Percentiles rank a stretch among this genome's conserved stretches.
Evolutionary conservation across 2,113 vertebrate genomes (phyloP).

Genomic region (Pagrus major): DNA sequence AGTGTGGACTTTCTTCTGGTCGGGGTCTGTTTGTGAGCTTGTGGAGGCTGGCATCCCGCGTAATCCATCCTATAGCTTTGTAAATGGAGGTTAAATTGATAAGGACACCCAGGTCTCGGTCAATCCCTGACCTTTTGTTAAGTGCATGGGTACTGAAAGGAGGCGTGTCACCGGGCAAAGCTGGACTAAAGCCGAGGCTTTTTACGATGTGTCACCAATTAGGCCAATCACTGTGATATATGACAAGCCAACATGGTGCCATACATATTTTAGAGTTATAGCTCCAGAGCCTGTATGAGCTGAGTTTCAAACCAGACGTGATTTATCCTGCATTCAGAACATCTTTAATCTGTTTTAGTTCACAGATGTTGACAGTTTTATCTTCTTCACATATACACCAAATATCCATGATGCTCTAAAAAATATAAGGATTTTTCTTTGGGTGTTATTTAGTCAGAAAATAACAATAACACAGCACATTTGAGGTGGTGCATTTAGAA

Average conservation of each 20-base stretch:
- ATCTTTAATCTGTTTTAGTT: background rate
- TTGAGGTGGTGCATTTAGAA: background rate
- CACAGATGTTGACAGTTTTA: background rate
- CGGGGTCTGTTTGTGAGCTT: constrained; percentile 46
- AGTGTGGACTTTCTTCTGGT: constrained; percentile 43
- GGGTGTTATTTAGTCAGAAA: background rate
- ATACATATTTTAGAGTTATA: constrained; percentile 4
- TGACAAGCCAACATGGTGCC: background rate
- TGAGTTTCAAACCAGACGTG: background rate
- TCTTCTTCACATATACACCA: background rate
- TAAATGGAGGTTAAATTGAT: constrained; percentile 80
- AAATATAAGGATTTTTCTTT: background rate
- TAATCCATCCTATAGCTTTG: constrained; percentile 72
- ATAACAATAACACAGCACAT: background rate
- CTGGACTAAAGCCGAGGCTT: constrained; percentile 25
- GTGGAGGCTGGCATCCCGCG: constrained; percentile 43
- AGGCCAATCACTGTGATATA: constrained; percentile 31
- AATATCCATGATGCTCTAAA: background rate
- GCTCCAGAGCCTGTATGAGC: background rate
- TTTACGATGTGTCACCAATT: constrained; percentile 18
- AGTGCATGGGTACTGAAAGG: constrained; percentile 50
- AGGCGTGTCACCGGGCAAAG: constrained; percentile 37
- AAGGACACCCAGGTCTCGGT: constrained; percentile 67
- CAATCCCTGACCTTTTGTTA: constrained; percentile 74
- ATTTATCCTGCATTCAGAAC: background rate